Base-by-base conservation (phyloP, 2,888 invertebrate species). In the Schizaphis graminum region DNA sequence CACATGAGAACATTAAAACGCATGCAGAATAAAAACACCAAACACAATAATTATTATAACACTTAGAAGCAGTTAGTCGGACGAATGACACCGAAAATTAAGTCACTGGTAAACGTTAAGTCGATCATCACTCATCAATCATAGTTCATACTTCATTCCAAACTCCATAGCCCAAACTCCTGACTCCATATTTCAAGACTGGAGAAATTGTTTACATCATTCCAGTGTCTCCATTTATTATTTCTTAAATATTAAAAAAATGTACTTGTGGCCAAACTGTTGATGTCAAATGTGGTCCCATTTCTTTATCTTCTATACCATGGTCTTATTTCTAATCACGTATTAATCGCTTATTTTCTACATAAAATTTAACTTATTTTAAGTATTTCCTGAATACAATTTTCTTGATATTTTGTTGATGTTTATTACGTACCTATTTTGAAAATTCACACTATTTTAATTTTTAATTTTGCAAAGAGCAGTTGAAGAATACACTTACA, bases 151-250 rank as follows among this genome's bases (percentile, higher is more conserved):
- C 4, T 28, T 28, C 86, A n/a, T 7, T 86, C 47, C 13, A 86
- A 47, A 16, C 28, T 86, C 28, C 1, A 13, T 5, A n/a, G 0
- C 26, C 24, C 24, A 35, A 3, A 56, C 11, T 0, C 24, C 35
- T 7, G 35, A 53, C 56, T 77, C 77, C 77, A 41, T 35, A 35
- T 77, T 77, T 77, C 35, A 77, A 77, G 77, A 90, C 49, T 35
- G 77, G 77, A 91, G 24, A 92, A 92, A 92, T 41, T 87, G 93
- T 93, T 93, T 93, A 91, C 86, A 86, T 41, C 5, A 61, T 28
- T 44, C 61, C 94, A 53, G 91, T 86, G 86, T 4, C 7, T n/a
- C 41, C 86, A 16, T 90, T 85, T 35, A 16, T 13, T 5, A 11
- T 89, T 85, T n/a, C 26, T 35, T 8, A 56, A 89, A 84, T 77